phyloP scores from a whole-genome alignment of 2,113 vertebrate species.

The human region DNA sequence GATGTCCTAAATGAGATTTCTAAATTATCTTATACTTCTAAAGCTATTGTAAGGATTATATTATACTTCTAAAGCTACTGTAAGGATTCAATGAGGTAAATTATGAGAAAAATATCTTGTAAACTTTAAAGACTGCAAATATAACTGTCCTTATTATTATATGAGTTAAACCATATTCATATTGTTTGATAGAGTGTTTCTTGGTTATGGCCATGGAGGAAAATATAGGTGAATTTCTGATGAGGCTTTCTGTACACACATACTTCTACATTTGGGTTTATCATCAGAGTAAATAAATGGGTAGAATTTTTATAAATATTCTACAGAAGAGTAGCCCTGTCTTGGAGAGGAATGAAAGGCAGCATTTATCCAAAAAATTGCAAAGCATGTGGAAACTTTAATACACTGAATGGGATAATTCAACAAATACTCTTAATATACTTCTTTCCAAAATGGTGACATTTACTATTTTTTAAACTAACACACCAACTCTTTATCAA shows the following conservation, averaged over 20 bases:
- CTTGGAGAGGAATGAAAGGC: not conserved
- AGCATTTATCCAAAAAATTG: not conserved
- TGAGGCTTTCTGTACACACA: not conserved
- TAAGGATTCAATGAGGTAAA: not conserved
- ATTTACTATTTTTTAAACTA: not conserved
- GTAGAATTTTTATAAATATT: not conserved
- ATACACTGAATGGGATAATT: not conserved
- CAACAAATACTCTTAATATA: not conserved
- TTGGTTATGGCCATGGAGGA: not conserved
- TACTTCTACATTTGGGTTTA: not conserved
- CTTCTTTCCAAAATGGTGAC: not conserved
- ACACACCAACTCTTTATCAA: not conserved
- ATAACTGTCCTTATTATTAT: not conserved
- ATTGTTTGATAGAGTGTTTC: not conserved
- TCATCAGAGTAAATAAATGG: not conserved
- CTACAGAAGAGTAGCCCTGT: not conserved
- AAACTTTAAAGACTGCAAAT: not conserved
- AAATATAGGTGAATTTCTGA: not conserved
- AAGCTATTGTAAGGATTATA: not conserved
- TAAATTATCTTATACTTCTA: not conserved
- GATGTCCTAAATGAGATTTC: not conserved
- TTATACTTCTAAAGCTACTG: not conserved
- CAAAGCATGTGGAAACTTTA: not conserved
- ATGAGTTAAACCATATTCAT: not conserved
- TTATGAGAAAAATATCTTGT: not conserved